A percentile compares a stretch with the other conserved stretches of the same genome.
These are phyloP conservation scores for Triplophysa yarkandensis DNA, from an alignment of 2,797 vertebrate genomes.

Conservation along the genomic window DNA sequence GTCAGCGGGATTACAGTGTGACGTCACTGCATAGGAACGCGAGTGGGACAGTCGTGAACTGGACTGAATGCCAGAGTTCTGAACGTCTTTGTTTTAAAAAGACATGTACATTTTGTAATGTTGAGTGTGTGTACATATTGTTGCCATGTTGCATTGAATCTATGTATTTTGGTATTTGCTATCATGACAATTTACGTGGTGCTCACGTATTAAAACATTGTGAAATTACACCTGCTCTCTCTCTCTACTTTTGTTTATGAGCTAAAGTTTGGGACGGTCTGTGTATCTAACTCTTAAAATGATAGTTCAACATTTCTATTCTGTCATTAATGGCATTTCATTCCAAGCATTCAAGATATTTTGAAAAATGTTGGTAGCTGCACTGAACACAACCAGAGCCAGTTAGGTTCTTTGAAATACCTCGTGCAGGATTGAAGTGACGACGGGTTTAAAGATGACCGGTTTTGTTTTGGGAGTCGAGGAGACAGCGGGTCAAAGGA, in stretches of 20 bases:
- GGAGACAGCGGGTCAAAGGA: no score
- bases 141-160: slow-evolving; percentile 69
- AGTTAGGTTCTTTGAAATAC: no score
- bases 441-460: no score
- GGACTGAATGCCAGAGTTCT: slow-evolving; percentile 41
- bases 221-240: slow-evolving; percentile 44
- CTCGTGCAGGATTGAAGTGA: no score
- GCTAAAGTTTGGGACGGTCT: neutral
- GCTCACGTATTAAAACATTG: slow-evolving; percentile 88
- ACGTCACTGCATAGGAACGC: slow-evolving; percentile 11
- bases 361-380: no score
- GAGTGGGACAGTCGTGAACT: slow-evolving; percentile 35
- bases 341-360: no score
- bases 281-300: neutral
- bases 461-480: no score
- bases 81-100: slow-evolving; percentile 87
- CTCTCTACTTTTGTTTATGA: slow-evolving; percentile 38
- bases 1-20: slow-evolving; percentile 10
- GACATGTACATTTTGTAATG: slow-evolving; percentile 72
- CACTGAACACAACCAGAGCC: no score
- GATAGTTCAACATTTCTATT: neutral
- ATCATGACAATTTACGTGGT: slow-evolving; percentile 80
- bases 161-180: slow-evolving; percentile 80
- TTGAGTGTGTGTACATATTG: slow-evolving; percentile 74
- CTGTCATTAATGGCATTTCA: no score